Base-by-base conservation (phyloP, 2,888 invertebrate species). In the Tenthredo notha region DNA sequence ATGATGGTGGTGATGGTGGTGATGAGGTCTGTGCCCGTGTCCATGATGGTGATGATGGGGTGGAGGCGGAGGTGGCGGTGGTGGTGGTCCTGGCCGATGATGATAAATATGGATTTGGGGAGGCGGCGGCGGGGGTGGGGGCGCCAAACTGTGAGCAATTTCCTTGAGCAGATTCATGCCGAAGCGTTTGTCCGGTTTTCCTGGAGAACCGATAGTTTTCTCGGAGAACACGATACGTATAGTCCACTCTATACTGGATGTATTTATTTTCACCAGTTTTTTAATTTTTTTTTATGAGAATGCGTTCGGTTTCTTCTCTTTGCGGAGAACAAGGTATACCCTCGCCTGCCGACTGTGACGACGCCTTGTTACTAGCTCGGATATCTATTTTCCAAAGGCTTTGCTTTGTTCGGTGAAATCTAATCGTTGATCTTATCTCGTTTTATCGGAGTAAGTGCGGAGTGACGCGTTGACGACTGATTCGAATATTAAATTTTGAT, bases 161-260 rank as follows among this genome's bases (percentile, higher is more conserved):
- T 54, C 85, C 21, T 50, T 61, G 7, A 85, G 3, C 37, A 80
- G 43, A 47, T 85, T 80, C 78, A 85, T 85, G 37, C 9, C 29
- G 25, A 47, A 77, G 9, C n/a, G 10, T 29, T 33, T 47, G 15
- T 80, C 40, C 12, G 12, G 9, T 61, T 21, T 40, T 21, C 40
- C 12, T 0, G 47, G n/a, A 18, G 5, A 37, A 40, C 4, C n/a
- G 61, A 15, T 29, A 6, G 5, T 61, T 37, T 58, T 21, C 9
- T 80, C 4, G 54, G 7, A n/a, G n/a, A 54, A 54, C 54, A 54
- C 54, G 54, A 54, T 54, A n/a, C 54, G 54, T 7, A 54, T 7
- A 54, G 50, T n/a, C 54, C 18, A 54, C 54, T n/a, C 54, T n/a
- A 15, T 47, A 7, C 54, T 7, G n/a, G 3, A 50, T 15, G 18